Conservation (phyloP, 2,888 invertebrate genomes). For the Octodonta nipae region DNA sequence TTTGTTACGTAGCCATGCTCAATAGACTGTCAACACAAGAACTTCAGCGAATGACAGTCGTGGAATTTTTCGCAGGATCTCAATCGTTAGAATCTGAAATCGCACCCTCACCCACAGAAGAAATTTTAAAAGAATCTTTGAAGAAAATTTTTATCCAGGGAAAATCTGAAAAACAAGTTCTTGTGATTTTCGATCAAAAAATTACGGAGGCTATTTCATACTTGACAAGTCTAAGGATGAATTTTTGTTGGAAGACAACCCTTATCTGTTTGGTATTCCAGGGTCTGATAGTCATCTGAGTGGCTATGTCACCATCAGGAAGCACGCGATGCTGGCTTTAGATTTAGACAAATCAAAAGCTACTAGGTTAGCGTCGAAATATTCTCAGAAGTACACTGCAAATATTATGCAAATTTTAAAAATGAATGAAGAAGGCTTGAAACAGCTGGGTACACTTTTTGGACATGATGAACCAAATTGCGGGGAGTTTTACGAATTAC, state of each 20-base stretch:
- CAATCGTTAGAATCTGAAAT: background rate
- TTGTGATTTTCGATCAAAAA: background rate
- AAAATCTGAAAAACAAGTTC: background rate
- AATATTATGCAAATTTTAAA: conserved; percentile 4
- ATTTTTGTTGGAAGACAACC: background rate
- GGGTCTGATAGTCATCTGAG: background rate
- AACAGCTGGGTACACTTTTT: conserved; percentile 5
- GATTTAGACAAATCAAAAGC: background rate
- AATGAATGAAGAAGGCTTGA: conserved; percentile 1
- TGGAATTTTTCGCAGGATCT: background rate
- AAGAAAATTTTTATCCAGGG: background rate
- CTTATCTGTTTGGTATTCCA: background rate
- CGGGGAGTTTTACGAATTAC: conserved; percentile 11
- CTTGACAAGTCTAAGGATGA: background rate
- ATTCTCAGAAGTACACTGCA: conserved; percentile 4
- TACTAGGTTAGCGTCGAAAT: conserved; percentile 1
- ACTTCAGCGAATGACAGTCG: background rate
- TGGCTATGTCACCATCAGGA: background rate
- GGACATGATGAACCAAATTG: conserved; percentile 8
- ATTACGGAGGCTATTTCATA: background rate
- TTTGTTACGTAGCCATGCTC: background rate
- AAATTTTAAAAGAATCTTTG: background rate
- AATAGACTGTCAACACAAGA: background rate
- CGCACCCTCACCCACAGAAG: background rate
- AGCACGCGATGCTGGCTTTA: conserved; percentile 3